Base-by-base conservation (phyloP, 2,113 vertebrate genomes). In the Quiscalus mexicanus region DNA sequence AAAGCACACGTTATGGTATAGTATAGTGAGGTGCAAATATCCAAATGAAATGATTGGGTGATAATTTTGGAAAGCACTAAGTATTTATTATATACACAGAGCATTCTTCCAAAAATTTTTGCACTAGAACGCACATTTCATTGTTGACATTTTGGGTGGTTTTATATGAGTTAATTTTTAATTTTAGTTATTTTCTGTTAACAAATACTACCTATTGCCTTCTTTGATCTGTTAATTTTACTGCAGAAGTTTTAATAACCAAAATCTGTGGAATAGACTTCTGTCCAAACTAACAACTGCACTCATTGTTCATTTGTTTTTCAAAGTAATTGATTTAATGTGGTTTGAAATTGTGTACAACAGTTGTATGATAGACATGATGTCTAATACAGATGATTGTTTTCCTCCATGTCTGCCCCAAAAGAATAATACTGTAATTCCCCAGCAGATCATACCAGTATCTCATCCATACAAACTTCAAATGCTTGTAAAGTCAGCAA, bases 121-220 rank as follows among this genome's bases (percentile, higher is more conserved):
- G 19, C 8, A 1, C 2, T 80, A 44, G 23, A 15, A n/a, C 49
- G 13, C 52, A 33, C 2, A 1, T 49, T 87, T 60, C 1, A 11
- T 41, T 81, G 33, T 56, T 90, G 64, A 47, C 47, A 12, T 59
- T 78, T 49, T 82, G 28, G 5, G 6, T 63, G 12, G 1, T 44
- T 87, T 71, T 59, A 37, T 47, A 30, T 13, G 17, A 70, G 24
- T 41, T 69, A 42, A 11, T 44, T 74, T 69, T 35, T 52, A 19
- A 13, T 55, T 60, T 39, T 86, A 47, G 9, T 39, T 74, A 6
- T 89, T 83, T 53, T 77, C 37, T 18, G 12, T 65, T 73, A 65
- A 45, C 33, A 81, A 53, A 49, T 78, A 17, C 27, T 68, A 39
- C 52, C 19, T 86, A 1, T 83, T 84, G 53, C 27, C 20, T 86